A percentile compares a stretch with the other conserved stretches of the same genome.
These are phyloP conservation scores for Cnemophilus loriae DNA, from an alignment of 2,113 vertebrate genomes.

Conservation along the genomic window DNA sequence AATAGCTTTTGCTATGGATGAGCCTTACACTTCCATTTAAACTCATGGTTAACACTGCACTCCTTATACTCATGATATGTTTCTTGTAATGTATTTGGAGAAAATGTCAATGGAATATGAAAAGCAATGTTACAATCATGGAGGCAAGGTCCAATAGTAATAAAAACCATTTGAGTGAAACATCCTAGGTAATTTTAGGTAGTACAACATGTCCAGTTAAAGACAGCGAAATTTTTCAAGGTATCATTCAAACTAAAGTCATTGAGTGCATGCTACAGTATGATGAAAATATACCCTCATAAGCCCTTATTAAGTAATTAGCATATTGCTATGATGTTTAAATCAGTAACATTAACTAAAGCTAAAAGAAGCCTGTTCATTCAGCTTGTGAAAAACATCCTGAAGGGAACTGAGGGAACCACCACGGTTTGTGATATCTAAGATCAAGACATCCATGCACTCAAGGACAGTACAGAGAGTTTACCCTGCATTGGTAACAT, in stretches of 20 bases:
- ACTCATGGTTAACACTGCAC: accelerated
- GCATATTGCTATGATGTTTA: not conserved
- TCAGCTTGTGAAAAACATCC: not conserved
- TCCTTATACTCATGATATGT: not conserved
- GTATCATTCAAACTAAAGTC: not conserved
- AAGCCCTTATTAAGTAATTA: not conserved
- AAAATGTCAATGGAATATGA: not conserved
- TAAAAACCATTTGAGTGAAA: not conserved
- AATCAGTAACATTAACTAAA: not conserved
- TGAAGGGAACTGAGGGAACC: not conserved
- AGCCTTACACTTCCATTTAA: not conserved
- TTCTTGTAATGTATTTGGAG: not conserved
- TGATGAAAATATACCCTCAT: not conserved
- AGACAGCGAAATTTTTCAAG: not conserved
- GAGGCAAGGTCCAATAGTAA: not conserved
- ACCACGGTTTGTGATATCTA: not conserved
- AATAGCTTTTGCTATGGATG: not conserved
- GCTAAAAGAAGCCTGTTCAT: not conserved
- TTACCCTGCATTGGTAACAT: not conserved
- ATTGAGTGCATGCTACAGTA: not conserved
- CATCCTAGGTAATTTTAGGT: not conserved
- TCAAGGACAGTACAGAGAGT: not conserved
- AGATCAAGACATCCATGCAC: not conserved
- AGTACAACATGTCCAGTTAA: not conserved
- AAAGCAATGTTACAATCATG: not conserved